phyloP scores from a whole-genome alignment of 2,888 invertebrate species.

The Ethmia dodecea region DNA sequence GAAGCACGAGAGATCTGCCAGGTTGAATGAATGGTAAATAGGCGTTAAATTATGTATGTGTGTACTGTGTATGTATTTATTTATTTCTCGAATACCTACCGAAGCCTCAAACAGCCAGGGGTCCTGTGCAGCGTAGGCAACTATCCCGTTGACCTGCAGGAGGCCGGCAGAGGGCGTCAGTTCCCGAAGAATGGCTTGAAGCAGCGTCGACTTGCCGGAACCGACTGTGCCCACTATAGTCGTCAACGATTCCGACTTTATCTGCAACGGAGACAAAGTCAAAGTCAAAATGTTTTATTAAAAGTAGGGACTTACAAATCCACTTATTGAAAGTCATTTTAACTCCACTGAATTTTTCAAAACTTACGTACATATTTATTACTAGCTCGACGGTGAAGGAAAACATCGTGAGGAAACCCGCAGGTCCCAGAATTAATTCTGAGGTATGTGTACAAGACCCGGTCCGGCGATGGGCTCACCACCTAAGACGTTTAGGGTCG shows the following conservation, averaged over 20 bases:
- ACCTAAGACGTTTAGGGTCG: too few relatives aligned
- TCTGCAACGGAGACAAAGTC: conserved; percentile 30
- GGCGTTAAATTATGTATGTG: background rate
- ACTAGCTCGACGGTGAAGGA: too few relatives aligned
- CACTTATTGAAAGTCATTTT: too few relatives aligned
- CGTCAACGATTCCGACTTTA: conserved; percentile 67
- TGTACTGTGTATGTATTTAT: background rate
- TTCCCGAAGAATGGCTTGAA: conserved; percentile 86
- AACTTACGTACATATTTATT: too few relatives aligned
- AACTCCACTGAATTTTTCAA: too few relatives aligned
- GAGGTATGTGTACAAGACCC: too few relatives aligned
- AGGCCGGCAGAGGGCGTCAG: conserved; percentile 78
- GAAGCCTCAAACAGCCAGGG: conserved; percentile 81
- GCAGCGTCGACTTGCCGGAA: conserved; percentile 84
- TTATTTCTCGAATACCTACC: conserved; percentile 51
- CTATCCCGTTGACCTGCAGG: conserved; percentile 63
- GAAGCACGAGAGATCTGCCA: too few relatives aligned
- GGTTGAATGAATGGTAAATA: too few relatives aligned
- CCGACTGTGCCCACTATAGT: conserved; percentile 87
- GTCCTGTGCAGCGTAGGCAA: conserved; percentile 81
- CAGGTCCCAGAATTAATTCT: too few relatives aligned
- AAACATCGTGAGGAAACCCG: too few relatives aligned
- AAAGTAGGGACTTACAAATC: background rate
- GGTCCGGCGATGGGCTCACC: too few relatives aligned
- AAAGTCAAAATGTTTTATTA: background rate